Evolutionary conservation across 2,888 invertebrate genomes (phyloP).

Genomic region (Tipula unca): DNA sequence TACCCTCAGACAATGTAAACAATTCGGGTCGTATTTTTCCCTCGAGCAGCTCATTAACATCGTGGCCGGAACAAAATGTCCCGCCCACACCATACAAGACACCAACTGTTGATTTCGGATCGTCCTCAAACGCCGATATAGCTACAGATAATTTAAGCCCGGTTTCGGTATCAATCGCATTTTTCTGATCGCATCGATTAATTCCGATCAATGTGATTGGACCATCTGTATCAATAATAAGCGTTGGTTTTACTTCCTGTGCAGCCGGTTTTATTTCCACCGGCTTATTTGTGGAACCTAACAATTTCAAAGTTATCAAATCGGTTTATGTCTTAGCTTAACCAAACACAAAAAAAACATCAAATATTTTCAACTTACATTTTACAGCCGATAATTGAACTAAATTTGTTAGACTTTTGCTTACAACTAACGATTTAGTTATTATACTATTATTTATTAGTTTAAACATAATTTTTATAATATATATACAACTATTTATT

Average conservation of each 20-base stretch:
- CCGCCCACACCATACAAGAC: slow-evolving; percentile 88
- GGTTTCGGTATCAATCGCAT: slow-evolving; percentile 68
- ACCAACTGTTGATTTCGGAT: slow-evolving; percentile 58
- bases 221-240: slow-evolving; percentile 52
- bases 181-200: slow-evolving; percentile 73
- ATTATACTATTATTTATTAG: not conserved
- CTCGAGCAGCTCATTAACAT: slow-evolving; percentile 64
- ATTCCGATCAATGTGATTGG: slow-evolving; percentile 73
- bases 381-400: not conserved
- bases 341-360: not conserved
- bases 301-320: not conserved
- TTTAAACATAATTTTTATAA: not conserved
- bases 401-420: not conserved
- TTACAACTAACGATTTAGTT: not conserved
- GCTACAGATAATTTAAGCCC: slow-evolving; percentile 60
- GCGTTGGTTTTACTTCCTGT: not conserved
- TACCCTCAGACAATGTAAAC: slow-evolving; percentile 41
- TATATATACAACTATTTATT: not conserved
- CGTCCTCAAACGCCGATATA: slow-evolving; percentile 70
- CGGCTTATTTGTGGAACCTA: not conserved
- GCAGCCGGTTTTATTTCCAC: not conserved
- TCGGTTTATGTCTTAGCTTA: too few species aligned
- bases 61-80: slow-evolving; percentile 87
- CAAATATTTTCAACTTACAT: not conserved
- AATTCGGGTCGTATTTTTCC: slow-evolving; percentile 38